Evolutionary conservation across 2,797 vertebrate species (phyloP).

Genomic region (Acanthis flammea): DNA sequence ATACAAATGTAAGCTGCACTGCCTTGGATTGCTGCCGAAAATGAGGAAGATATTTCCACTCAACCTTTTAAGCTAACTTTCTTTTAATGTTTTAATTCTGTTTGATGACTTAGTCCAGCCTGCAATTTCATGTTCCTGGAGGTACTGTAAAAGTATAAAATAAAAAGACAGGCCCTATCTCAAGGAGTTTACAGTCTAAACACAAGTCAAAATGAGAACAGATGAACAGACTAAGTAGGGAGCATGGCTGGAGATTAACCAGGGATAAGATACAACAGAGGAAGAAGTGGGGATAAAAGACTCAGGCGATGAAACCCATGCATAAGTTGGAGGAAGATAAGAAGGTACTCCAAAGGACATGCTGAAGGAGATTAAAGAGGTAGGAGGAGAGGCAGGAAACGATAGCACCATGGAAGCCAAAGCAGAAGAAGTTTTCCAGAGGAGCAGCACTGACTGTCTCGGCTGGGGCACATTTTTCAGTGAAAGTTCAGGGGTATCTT

Average conservation of each 20-base stretch:
- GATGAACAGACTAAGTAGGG: not conserved
- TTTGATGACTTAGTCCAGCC: not conserved
- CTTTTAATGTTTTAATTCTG: constrained; percentile 17
- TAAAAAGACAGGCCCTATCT: not conserved
- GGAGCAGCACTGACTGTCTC: not conserved
- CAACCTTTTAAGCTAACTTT: not conserved
- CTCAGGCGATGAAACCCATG: not conserved
- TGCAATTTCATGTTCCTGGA: constrained; percentile 6
- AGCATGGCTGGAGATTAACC: constrained; percentile 1
- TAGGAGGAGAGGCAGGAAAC: constrained; percentile 41
- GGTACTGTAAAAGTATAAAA: not conserved
- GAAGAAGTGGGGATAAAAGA: constrained; percentile 42
- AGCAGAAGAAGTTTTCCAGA: constrained; percentile 19
- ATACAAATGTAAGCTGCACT: not conserved
- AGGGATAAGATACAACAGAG: constrained; percentile 30
- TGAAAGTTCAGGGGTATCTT: constrained; percentile 14
- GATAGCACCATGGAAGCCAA: constrained; percentile 17
- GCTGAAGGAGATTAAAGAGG: constrained; percentile 54
- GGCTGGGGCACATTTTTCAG: accelerated
- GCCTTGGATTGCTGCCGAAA: not conserved
- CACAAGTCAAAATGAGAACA: not conserved
- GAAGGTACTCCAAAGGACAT: constrained; percentile 5
- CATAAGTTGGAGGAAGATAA: constrained; percentile 48
- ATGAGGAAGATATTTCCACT: not conserved
- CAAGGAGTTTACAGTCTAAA: constrained; percentile 12